Percentiles rank a stretch among this genome's conserved stretches.
Evolutionary conservation across 2,888 invertebrate species (phyloP).

Genomic region (Hylaea fasciaria): DNA sequence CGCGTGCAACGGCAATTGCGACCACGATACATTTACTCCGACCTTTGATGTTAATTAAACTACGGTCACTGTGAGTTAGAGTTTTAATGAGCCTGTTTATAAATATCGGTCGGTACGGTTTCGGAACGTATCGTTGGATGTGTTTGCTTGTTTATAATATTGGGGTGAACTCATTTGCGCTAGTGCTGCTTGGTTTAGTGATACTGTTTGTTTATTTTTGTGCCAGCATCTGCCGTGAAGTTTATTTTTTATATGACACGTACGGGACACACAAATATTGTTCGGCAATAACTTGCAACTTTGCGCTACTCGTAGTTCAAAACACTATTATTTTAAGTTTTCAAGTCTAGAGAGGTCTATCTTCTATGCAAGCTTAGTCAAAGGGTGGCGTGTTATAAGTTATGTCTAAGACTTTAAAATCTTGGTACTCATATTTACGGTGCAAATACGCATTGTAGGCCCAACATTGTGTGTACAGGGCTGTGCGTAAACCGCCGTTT

Average conservation of each 20-base stretch:
- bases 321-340: too few relatives aligned
- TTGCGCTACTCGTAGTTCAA: too few relatives aligned
- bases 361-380: too few relatives aligned
- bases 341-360: too few relatives aligned
- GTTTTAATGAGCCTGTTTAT: conserved; percentile 41
- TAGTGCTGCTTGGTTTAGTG: conserved; percentile 15
- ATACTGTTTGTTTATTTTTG: conserved; percentile 1
- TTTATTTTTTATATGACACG: too few relatives aligned
- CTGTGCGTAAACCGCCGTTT: conserved; percentile 30
- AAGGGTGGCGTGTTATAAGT: too few relatives aligned
- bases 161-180: conserved; percentile 14
- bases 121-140: conserved; percentile 39
- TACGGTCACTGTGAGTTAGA: conserved; percentile 43
- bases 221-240: background rate
- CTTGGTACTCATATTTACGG: background rate
- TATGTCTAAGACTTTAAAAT: too few relatives aligned
- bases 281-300: too few relatives aligned
- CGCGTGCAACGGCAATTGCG: conserved; percentile 53
- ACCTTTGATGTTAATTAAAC: conserved; percentile 72
- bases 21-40: conserved; percentile 57
- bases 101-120: conserved; percentile 43
- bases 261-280: too few relatives aligned
- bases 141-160: conserved; percentile 37
- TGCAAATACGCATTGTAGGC: background rate
- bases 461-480: background rate